Conservation (phyloP, 1,140 invertebrate species). For the Zaprionus africanus region DNA sequence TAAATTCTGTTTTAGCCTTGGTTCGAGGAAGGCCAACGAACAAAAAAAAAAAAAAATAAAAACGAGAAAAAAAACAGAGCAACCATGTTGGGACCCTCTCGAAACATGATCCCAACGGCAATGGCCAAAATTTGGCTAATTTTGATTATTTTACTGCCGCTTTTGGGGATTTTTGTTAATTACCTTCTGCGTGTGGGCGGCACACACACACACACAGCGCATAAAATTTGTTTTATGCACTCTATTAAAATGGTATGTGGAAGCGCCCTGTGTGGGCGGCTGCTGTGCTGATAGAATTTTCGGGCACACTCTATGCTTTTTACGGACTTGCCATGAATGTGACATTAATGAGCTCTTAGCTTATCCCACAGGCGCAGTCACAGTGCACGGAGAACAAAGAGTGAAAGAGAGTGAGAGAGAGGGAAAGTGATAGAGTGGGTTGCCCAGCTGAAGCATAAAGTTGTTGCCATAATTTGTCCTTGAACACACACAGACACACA, state of each 20-base stretch:
- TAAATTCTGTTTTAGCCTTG: constrained; percentile 13
- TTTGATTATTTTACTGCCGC: constrained; percentile 77
- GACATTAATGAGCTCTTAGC: constrained; percentile 78
- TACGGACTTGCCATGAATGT: constrained; percentile 70
- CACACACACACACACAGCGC: constrained; percentile 23
- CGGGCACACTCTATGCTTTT: constrained; percentile 67
- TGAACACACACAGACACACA: constrained; percentile 41
- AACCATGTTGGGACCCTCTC: constrained; percentile 25
- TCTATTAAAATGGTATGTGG: constrained; percentile 67
- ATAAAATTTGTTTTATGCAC: constrained; percentile 56
- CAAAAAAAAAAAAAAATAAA: neutral
- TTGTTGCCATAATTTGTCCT: constrained; percentile 77
- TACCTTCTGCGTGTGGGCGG: constrained; percentile 44
- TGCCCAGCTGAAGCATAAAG: constrained; percentile 34
- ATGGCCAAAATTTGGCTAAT: constrained; percentile 68
- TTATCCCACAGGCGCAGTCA: constrained; percentile 68
- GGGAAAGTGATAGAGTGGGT: neutral
- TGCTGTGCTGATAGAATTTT: constrained; percentile 69
- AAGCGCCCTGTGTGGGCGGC: constrained; percentile 6
- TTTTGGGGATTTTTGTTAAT: constrained; percentile 65
- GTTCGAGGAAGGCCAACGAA: neutral
- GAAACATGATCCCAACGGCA: constrained; percentile 42
- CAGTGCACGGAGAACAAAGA: constrained; percentile 17
- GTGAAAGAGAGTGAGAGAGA: neutral
- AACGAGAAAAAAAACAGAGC: neutral